These are phyloP conservation scores for Calephelis nemesis DNA, from an alignment of 1,140 invertebrate species.

Conservation along the genomic window DNA sequence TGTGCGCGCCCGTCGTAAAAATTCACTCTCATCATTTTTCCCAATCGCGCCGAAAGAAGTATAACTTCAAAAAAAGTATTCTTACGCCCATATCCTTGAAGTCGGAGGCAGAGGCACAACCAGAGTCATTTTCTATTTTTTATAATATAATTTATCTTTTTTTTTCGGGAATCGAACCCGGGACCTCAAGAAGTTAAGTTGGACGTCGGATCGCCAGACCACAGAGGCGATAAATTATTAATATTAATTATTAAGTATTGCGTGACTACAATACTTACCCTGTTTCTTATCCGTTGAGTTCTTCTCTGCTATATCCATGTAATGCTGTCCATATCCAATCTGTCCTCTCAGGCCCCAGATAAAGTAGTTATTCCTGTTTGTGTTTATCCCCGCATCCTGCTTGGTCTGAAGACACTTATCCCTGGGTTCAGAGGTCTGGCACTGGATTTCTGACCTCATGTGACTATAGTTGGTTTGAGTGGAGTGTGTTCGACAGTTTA, in stretches of 20 bases:
- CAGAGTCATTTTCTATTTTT: too few species aligned
- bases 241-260: neutral
- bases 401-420: conserved; percentile 80
- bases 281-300: conserved; percentile 33
- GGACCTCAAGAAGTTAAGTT: too few species aligned
- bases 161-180: too few species aligned
- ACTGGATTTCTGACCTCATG: conserved; percentile 72
- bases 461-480: conserved; percentile 82
- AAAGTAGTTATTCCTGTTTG: conserved; percentile 68
- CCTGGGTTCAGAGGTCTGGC: conserved; percentile 77
- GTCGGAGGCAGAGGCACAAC: too few species aligned
- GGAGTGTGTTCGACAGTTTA: conserved; percentile 79
- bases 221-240: too few species aligned
- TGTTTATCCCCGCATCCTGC: conserved; percentile 77
- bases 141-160: too few species aligned
- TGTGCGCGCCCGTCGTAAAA: too few species aligned
- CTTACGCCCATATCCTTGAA: too few species aligned
- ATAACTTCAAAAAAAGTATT: too few species aligned
- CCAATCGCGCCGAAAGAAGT: too few species aligned
- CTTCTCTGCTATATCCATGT: conserved; percentile 35
- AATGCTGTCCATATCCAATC: conserved; percentile 61
- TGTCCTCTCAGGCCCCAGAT: conserved; percentile 80
- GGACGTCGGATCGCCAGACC: too few species aligned
- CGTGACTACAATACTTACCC: conserved; percentile 29
- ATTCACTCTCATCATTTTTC: too few species aligned